phyloP scores from a whole-genome alignment of 2,888 invertebrate genomes.

The Tineola bisselliella region DNA sequence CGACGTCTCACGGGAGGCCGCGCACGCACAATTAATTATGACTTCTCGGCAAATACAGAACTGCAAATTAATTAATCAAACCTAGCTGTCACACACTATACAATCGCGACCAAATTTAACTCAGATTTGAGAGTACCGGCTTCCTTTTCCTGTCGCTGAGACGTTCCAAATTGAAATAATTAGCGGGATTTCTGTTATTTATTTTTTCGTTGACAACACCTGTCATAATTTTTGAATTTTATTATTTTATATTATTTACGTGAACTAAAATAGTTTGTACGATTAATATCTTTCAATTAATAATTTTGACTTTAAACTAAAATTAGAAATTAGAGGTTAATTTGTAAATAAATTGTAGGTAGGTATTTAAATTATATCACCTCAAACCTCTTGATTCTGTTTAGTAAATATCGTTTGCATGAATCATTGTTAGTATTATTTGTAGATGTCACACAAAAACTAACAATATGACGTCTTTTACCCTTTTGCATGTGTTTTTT shows the following conservation, averaged over 20 bases:
- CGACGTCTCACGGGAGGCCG: slow-evolving; percentile 63
- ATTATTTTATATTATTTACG: background rate
- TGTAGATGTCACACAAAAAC: background rate
- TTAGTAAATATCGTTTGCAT: slow-evolving; percentile 21
- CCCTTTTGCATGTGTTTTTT: slow-evolving; percentile 18
- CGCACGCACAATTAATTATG: slow-evolving; percentile 60
- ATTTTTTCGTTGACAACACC: slow-evolving; percentile 53
- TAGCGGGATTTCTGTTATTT: slow-evolving; percentile 48
- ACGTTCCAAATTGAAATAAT: slow-evolving; percentile 63
- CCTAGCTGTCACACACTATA: slow-evolving; percentile 57
- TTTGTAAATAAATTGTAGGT: too few relatives aligned
- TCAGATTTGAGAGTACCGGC: slow-evolving; percentile 28
- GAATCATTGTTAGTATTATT: slow-evolving; percentile 14
- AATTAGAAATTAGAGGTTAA: too few relatives aligned
- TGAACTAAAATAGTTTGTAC: background rate
- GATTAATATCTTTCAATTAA: too few relatives aligned
- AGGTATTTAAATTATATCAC: too few relatives aligned
- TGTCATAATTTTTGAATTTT: background rate
- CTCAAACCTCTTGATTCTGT: slow-evolving; percentile 14
- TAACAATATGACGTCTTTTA: slow-evolving; percentile 12
- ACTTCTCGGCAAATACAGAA: slow-evolving; percentile 44
- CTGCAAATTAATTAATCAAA: slow-evolving; percentile 64
- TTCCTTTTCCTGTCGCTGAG: slow-evolving; percentile 61
- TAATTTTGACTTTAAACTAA: too few relatives aligned
- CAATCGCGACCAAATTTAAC: slow-evolving; percentile 52